Percentiles rank a stretch among this genome's conserved stretches.
Evolutionary conservation across 1,140 invertebrate species (phyloP).

Genomic region (Leptoteleia sp.): DNA sequence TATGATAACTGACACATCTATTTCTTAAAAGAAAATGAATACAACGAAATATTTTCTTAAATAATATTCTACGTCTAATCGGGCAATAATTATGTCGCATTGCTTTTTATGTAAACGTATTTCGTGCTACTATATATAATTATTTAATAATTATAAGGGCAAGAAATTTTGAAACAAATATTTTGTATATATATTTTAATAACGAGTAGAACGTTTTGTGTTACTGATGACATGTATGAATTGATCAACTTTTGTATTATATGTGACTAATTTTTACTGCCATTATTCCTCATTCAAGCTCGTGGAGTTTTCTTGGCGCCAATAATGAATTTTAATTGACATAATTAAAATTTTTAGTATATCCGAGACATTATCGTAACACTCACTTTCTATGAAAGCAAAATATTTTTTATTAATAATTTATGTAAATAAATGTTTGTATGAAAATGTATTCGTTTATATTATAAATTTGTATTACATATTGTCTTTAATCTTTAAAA

Average conservation of each 20-base stretch:
- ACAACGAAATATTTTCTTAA: constrained; percentile 44
- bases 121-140: constrained; percentile 19
- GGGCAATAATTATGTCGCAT: constrained; percentile 14
- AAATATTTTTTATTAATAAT: too few species aligned
- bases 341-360: too few species aligned
- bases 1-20: too few species aligned
- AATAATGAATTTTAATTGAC: too few species aligned
- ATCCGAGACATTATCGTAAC: too few species aligned
- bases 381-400: too few species aligned
- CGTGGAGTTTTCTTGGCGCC: constrained; percentile 1
- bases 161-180: constrained; percentile 22
- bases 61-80: constrained; percentile 21
- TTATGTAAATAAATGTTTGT: too few species aligned
- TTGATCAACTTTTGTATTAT: constrained; percentile 29
- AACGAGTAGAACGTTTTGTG: background rate
- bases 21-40: constrained; percentile 12
- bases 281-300: constrained; percentile 28
- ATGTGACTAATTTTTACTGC: constrained; percentile 10
- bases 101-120: constrained; percentile 17
- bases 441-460: too few species aligned
- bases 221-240: background rate
- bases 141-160: constrained; percentile 22
- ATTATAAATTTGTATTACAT: too few species aligned
- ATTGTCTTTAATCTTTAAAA: too few species aligned
- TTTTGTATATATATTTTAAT: constrained; percentile 8